phyloP scores from a whole-genome alignment of 1,140 invertebrate species.

The Sesamia nonagrioides region DNA sequence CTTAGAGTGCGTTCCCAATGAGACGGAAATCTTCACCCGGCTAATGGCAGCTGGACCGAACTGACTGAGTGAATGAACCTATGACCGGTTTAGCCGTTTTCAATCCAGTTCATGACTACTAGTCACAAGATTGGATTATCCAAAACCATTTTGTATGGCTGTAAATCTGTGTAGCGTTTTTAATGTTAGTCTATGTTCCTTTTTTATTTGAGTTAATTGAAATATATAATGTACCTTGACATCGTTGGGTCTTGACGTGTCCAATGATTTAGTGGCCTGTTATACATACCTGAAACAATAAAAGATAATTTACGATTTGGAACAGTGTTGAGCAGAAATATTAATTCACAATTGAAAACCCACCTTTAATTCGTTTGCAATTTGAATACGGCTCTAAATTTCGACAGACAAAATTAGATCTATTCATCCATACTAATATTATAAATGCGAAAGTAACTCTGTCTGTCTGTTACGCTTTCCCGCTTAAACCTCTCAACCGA shows the following conservation, averaged over 20 bases:
- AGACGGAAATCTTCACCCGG: slow-evolving; percentile 60
- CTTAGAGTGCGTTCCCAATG: slow-evolving; percentile 48
- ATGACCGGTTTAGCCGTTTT: slow-evolving; percentile 78
- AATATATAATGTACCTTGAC: slow-evolving; percentile 29
- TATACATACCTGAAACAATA: slow-evolving; percentile 47
- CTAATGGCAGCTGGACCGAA: slow-evolving; percentile 52
- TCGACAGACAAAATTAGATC: neutral
- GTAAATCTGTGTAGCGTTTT: slow-evolving; percentile 24
- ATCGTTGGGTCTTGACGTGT: neutral
- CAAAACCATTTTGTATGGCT: slow-evolving; percentile 49
- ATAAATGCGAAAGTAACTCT: too few species aligned
- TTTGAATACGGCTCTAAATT: neutral
- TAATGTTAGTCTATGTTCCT: neutral
- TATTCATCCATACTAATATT: neutral
- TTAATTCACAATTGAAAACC: neutral
- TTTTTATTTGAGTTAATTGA: slow-evolving; percentile 5
- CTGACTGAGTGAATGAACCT: slow-evolving; percentile 77
- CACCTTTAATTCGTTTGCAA: neutral
- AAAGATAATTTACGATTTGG: slow-evolving; percentile 3
- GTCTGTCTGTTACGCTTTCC: too few species aligned
- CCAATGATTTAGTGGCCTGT: slow-evolving; percentile 25
- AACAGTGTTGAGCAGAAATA: neutral
- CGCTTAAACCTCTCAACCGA: too few species aligned
- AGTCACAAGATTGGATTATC: slow-evolving; percentile 44
- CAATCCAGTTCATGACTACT: slow-evolving; percentile 69